These are phyloP conservation scores for Oxytorus armatus DNA, from an alignment of 2,888 invertebrate genomes.

Conservation along the genomic window DNA sequence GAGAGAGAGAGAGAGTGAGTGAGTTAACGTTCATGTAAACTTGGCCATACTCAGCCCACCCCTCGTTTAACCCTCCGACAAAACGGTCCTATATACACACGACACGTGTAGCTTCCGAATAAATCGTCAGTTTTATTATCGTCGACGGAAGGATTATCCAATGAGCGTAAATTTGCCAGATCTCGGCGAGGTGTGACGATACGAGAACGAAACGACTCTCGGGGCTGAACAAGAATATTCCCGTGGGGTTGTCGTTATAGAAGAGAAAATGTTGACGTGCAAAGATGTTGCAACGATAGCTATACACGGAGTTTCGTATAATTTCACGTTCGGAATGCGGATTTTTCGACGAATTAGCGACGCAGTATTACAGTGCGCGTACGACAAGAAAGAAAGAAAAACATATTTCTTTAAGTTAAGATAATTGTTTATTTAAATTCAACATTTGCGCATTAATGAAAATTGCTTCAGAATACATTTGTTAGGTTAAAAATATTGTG, in stretches of 20 bases:
- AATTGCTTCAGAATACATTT: too few species aligned
- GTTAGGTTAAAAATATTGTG: too few species aligned
- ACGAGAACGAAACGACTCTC: neutral
- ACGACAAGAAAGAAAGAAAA: too few species aligned
- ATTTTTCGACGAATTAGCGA: neutral
- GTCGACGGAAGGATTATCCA: constrained; percentile 41
- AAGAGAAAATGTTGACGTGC: neutral
- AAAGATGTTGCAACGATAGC: constrained; percentile 22
- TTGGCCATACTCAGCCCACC: constrained; percentile 1
- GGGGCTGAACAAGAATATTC: constrained; percentile 26
- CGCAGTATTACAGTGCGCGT: neutral
- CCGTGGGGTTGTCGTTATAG: neutral
- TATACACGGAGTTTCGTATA: neutral
- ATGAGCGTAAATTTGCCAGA: constrained; percentile 55
- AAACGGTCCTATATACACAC: neutral
- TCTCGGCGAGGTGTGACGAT: constrained; percentile 16
- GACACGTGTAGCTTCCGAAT: neutral
- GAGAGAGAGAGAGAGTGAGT: constrained; percentile 6
- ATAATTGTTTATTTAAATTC: too few species aligned
- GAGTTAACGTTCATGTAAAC: constrained; percentile 51
- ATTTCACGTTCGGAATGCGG: neutral
- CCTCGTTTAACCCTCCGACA: neutral
- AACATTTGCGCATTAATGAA: too few species aligned
- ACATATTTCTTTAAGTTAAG: too few species aligned
- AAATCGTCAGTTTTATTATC: constrained; percentile 48